A percentile compares a stretch with the other conserved stretches of the same genome.
Evolutionary conservation across 35 echinoderm and acorn worm species (phyloP).

Genomic region (Anneissia japonica): DNA sequence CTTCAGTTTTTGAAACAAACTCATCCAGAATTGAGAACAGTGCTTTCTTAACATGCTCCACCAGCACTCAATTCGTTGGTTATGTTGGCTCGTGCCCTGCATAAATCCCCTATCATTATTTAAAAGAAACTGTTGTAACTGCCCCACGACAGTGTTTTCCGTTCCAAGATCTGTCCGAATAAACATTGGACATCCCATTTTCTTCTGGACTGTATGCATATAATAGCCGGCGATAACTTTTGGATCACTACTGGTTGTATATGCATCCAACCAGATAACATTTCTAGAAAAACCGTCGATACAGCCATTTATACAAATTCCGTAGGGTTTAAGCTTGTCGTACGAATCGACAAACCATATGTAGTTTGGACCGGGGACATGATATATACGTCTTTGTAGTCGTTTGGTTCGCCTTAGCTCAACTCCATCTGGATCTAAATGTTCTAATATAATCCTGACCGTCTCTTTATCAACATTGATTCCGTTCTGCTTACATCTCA

Average conservation of each 20-base stretch:
- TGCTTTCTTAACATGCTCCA: conserved; percentile 9
- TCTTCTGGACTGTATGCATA: background rate
- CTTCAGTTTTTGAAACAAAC: background rate
- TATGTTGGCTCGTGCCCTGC: background rate
- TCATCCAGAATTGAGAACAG: conserved; percentile 16
- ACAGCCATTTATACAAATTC: conserved; percentile 22
- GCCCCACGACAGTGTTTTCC: conserved; percentile 2
- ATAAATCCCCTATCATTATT: background rate
- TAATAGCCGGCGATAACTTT: background rate
- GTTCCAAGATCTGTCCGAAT: conserved; percentile 10
- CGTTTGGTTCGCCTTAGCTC: background rate
- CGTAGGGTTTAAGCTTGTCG: conserved; percentile 28
- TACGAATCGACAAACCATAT: conserved; percentile 32
- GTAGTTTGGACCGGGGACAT: conserved; percentile 2
- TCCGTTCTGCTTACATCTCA: conserved; percentile 13
- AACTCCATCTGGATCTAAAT: conserved; percentile 30
- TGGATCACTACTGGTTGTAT: conserved; percentile 5
- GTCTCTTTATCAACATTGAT: background rate
- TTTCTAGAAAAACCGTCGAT: conserved; percentile 22
- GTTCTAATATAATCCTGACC: background rate
- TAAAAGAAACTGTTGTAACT: background rate
- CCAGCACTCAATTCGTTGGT: conserved; percentile 16
- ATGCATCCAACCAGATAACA: conserved; percentile 18
- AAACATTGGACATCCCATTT: conserved; percentile 3
- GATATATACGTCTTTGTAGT: background rate